Evolutionary conservation across 2,888 invertebrate genomes (phyloP).

Genomic region (Elgonia sp.): DNA sequence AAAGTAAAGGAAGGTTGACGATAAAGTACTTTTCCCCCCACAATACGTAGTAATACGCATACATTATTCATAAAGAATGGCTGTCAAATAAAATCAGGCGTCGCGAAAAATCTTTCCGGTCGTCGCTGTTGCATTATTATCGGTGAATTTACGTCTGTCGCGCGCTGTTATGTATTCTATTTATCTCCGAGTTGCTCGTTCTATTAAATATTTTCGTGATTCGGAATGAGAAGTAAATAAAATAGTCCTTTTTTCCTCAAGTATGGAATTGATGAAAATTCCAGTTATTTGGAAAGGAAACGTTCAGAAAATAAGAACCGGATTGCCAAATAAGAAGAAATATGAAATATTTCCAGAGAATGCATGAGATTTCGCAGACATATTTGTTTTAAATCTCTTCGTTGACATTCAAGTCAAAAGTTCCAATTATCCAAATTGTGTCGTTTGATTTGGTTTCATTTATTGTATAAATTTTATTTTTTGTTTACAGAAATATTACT

Average conservation of each 20-base stretch:
- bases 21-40: conserved; percentile 40
- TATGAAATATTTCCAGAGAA: too few relatives aligned
- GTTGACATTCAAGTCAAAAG: too few relatives aligned
- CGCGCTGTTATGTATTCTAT: conserved; percentile 43
- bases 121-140: conserved; percentile 67
- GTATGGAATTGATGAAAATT: background rate
- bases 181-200: conserved; percentile 31
- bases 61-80: conserved; percentile 74
- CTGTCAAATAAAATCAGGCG: conserved; percentile 72
- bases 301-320: background rate
- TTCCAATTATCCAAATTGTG: too few relatives aligned
- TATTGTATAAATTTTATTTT: too few relatives aligned
- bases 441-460: too few relatives aligned
- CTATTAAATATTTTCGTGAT: conserved; percentile 52
- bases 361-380: too few relatives aligned
- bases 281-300: background rate
- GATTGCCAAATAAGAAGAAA: background rate
- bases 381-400: too few relatives aligned
- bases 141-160: conserved; percentile 55
- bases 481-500: conserved; percentile 77
- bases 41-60: conserved; percentile 64
- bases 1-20: conserved; percentile 62
- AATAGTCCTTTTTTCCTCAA: background rate
- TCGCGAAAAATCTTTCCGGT: conserved; percentile 59
- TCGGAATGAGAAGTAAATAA: conserved; percentile 22